phyloP scores from a whole-genome alignment of 1,140 invertebrate species.

The Nixonia krombeini region DNA sequence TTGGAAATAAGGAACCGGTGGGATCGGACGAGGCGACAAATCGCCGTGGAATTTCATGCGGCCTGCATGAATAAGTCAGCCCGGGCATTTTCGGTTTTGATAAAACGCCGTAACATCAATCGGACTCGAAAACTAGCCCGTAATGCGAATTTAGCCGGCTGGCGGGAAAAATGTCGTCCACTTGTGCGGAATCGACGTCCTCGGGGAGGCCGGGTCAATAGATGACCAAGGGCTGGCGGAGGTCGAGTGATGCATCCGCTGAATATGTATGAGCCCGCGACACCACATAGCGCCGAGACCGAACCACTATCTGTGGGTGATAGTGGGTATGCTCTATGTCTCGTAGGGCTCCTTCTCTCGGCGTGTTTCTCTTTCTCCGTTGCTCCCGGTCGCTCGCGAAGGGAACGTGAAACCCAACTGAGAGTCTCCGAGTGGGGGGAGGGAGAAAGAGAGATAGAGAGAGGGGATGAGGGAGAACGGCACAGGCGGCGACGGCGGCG shows the following conservation, averaged over 20 bases:
- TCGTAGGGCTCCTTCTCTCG: slow-evolving; percentile 39
- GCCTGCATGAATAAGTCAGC: neutral
- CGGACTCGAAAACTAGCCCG: slow-evolving; percentile 67
- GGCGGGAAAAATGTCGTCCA: slow-evolving; percentile 62
- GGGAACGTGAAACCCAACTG: slow-evolving; percentile 7
- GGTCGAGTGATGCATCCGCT: slow-evolving; percentile 66
- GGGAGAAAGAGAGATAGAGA: slow-evolving; percentile 15
- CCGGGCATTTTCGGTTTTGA: slow-evolving; percentile 48
- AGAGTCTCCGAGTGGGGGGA: slow-evolving; percentile 11
- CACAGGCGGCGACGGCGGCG: too few species aligned
- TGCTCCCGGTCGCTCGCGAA: neutral
- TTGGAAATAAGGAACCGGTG: too few species aligned
- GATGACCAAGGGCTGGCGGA: slow-evolving; percentile 58
- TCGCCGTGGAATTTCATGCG: slow-evolving; percentile 22
- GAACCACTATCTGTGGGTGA: slow-evolving; percentile 70
- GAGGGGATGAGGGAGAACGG: slow-evolving; percentile 16
- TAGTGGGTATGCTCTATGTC: slow-evolving; percentile 69
- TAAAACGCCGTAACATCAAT: slow-evolving; percentile 69
- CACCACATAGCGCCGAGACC: slow-evolving; percentile 65
- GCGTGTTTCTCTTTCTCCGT: neutral
- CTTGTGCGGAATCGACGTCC: slow-evolving; percentile 34
- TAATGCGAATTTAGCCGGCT: slow-evolving; percentile 66
- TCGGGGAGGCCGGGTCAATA: slow-evolving; percentile 64
- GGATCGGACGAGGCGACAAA: too few species aligned
- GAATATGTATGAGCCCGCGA: slow-evolving; percentile 71